A percentile compares a stretch with the other conserved stretches of the same genome.
Conservation (phyloP, 2,888 invertebrate species). For the Latrodectus hesperus region DNA sequence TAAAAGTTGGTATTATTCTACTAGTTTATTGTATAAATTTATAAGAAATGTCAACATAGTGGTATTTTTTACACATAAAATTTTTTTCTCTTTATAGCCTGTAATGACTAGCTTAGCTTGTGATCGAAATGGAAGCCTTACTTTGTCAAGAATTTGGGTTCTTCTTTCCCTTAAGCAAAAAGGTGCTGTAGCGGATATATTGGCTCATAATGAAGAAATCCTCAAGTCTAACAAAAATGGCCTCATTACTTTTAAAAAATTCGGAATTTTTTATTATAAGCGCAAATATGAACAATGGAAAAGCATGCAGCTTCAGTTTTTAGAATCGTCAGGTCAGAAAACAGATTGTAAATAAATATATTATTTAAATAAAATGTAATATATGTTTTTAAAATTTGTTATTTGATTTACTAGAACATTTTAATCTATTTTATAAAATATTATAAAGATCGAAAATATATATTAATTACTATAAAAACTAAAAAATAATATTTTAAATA, state of each 20-base stretch:
- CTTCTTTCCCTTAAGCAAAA: constrained; percentile 77
- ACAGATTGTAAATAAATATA: too few relatives aligned
- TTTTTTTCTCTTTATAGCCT: constrained; percentile 24
- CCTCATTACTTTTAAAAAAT: constrained; percentile 42
- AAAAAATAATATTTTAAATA: too few relatives aligned
- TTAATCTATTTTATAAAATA: too few relatives aligned
- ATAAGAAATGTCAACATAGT: too few relatives aligned
- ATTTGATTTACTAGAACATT: too few relatives aligned
- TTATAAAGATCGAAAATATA: too few relatives aligned
- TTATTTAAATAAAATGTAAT: too few relatives aligned
- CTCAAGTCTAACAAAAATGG: constrained; percentile 21
- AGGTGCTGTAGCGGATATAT: constrained; percentile 20
- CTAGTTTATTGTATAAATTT: too few relatives aligned
- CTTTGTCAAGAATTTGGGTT: constrained; percentile 76
- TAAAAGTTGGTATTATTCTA: too few relatives aligned
- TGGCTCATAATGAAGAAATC: constrained; percentile 35
- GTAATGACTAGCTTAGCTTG: constrained; percentile 20
- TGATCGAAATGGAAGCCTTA: constrained; percentile 41
- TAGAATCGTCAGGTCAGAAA: not conserved
- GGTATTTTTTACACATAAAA: too few relatives aligned
- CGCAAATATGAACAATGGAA: constrained; percentile 38
- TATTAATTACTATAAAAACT: too few relatives aligned
- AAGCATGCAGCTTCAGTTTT: constrained; percentile 21
- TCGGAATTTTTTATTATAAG: constrained; percentile 29
- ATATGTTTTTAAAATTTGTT: too few relatives aligned